phyloP scores from a whole-genome alignment of 1,140 invertebrate species.

The Teleogryllus occipitalis region DNA sequence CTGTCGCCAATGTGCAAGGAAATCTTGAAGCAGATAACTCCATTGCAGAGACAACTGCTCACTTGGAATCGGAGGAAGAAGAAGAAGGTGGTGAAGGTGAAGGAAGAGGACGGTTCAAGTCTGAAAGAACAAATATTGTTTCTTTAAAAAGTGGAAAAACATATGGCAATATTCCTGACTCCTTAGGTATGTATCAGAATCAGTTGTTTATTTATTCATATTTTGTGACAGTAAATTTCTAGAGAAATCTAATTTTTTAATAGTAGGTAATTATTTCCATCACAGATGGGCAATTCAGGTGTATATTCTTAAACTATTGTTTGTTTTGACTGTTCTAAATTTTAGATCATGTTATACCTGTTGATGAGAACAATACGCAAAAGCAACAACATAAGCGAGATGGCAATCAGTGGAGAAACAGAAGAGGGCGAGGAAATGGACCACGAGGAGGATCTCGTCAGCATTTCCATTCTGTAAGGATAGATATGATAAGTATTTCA shows the following conservation, averaged over 20 bases:
- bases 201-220: background rate
- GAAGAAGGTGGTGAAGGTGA: slow-evolving; percentile 18
- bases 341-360: background rate
- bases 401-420: background rate
- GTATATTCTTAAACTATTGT: background rate
- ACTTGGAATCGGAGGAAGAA: slow-evolving; percentile 18
- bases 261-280: too few relatives aligned
- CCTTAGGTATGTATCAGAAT: slow-evolving; percentile 17
- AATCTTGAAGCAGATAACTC: background rate
- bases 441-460: background rate
- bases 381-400: background rate
- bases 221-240: too few relatives aligned
- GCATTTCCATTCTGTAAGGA: background rate
- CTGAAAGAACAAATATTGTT: slow-evolving; percentile 21
- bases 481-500: background rate
- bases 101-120: slow-evolving; percentile 20
- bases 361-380: background rate
- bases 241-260: too few relatives aligned
- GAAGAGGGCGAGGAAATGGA: background rate
- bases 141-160: slow-evolving; percentile 17
- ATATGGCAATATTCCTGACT: slow-evolving; percentile 23
- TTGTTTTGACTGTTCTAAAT: background rate
- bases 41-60: background rate
- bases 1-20: background rate
- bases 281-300: too few relatives aligned